phyloP scores from a whole-genome alignment of 1,140 invertebrate species.

The Zophobas morio region DNA sequence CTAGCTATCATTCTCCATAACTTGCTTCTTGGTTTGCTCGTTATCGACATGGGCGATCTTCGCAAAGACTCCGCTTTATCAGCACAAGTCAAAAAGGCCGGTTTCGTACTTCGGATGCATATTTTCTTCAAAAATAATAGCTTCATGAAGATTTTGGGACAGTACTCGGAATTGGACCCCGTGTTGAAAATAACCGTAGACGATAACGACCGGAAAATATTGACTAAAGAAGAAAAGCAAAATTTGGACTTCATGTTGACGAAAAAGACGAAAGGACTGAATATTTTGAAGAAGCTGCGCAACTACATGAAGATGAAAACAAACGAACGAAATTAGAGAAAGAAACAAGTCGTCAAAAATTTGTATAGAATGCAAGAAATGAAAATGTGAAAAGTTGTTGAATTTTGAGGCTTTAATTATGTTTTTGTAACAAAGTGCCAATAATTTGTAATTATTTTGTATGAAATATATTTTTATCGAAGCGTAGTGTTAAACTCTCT shows the following conservation, averaged over 20 bases:
- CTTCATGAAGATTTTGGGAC: not conserved
- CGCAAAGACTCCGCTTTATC: constrained; percentile 51
- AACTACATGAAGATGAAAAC: not conserved
- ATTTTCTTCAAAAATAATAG: constrained; percentile 32
- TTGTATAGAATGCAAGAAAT: too few relatives aligned
- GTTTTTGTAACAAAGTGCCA: too few relatives aligned
- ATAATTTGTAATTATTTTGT: too few relatives aligned
- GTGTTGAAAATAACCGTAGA: not conserved
- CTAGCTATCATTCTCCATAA: constrained; percentile 60
- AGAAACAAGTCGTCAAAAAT: too few relatives aligned
- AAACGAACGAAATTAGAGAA: not conserved
- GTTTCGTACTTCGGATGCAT: constrained; percentile 47
- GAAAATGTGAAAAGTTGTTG: too few relatives aligned
- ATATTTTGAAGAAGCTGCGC: not conserved
- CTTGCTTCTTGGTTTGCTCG: constrained; percentile 55
- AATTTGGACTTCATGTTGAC: constrained; percentile 9
- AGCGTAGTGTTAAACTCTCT: too few relatives aligned
- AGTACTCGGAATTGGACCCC: too few relatives aligned
- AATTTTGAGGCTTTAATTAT: too few relatives aligned
- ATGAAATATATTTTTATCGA: too few relatives aligned
- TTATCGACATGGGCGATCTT: constrained; percentile 56
- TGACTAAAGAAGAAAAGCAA: not conserved
- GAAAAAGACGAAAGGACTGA: not conserved
- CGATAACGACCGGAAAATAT: not conserved
- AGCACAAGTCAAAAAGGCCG: constrained; percentile 52